Base-by-base conservation (phyloP, 2,113 vertebrate species). In the Ammodytes marinus region DNA sequence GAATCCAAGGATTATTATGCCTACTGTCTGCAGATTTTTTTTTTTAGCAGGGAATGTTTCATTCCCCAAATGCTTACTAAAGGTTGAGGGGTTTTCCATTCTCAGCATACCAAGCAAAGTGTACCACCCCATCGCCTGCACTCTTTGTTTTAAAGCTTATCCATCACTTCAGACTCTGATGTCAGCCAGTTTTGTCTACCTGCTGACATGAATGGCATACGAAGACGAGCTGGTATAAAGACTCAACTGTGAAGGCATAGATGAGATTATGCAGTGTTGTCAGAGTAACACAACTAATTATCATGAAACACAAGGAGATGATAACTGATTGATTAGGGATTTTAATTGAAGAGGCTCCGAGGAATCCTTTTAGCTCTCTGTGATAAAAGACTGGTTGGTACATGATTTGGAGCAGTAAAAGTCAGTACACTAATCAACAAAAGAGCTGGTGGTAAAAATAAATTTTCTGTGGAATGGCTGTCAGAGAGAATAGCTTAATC, bases 271-370 rank as follows among this genome's bases (percentile, higher is more conserved):
- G 39, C 74, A 88, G 77, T 80, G 74, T 80, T 87, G 73, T 88
- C 83, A 86, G 66, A 80, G 76, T 54, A 79, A 85, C 79, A 82
- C 69, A 82, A 80, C 74, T 84, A 89, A 90, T 90, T 91, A 88
- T 82, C 82, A 86, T 64, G 81, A 80, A 91, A 90, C 74, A 89
- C 74, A 73, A 87, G 78, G 87, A 83, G 84, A 94, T 84, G 75
- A 81, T 84, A 85, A 93, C 83, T 87, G 79, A 89, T 90, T 94
- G 92, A 92, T 93, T 93, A 87, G 86, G 79, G 80, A 82, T 83
- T 91, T 85, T 87, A 93, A 87, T 90, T 90, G 86, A 89, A 89
- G 86, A 79, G 87, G 83, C 89, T 89, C 84, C 79, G 66, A 86
- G 84, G 88, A 91, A 88, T 86, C 76, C 17, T 83, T 89, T 83